These are phyloP conservation scores for Serranus cabrilla DNA, from an alignment of 2,797 vertebrate genomes.

Conservation along the genomic window DNA sequence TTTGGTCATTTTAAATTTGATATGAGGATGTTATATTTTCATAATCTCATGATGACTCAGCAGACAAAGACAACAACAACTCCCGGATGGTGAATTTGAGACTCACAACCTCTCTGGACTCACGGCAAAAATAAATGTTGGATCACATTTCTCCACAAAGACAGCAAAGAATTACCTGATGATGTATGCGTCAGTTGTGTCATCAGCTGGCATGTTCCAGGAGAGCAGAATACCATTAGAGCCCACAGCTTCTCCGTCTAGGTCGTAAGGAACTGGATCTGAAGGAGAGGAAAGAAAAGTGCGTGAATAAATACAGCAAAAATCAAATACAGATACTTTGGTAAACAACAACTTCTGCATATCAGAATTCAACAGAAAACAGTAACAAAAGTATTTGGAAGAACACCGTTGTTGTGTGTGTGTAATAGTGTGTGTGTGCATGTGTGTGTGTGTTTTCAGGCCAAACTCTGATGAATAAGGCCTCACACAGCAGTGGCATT, in stretches of 20 bases:
- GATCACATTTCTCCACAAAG: neutral
- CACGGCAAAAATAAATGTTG: neutral
- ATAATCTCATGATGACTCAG: slow-evolving; percentile 5
- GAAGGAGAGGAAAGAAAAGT: neutral
- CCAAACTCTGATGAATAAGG: slow-evolving; percentile 76
- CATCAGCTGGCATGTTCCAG: slow-evolving; percentile 87
- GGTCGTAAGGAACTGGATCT: slow-evolving; percentile 85
- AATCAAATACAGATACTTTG: neutral
- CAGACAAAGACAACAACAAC: neutral
- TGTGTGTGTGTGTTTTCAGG: slow-evolving; percentile 42
- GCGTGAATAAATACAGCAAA: slow-evolving; percentile 9
- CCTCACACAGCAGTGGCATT: slow-evolving; percentile 82
- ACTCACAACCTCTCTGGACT: neutral
- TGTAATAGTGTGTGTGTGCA: slow-evolving; percentile 6
- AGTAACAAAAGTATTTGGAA: slow-evolving; percentile 18
- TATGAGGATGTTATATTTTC: neutral
- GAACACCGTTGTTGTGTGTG: slow-evolving; percentile 40
- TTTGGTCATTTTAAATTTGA: neutral
- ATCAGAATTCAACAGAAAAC: neutral
- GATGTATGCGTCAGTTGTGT: slow-evolving; percentile 87
- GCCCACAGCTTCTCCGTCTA: slow-evolving; percentile 93
- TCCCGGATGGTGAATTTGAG: neutral
- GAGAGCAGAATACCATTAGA: slow-evolving; percentile 95
- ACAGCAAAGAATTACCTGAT: slow-evolving; percentile 83
- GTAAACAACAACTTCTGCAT: neutral